A percentile compares a stretch with the other conserved stretches of the same genome.
phyloP scores from a whole-genome alignment of 2,888 invertebrate genomes.

The Marasmarcha lunaedactyla region DNA sequence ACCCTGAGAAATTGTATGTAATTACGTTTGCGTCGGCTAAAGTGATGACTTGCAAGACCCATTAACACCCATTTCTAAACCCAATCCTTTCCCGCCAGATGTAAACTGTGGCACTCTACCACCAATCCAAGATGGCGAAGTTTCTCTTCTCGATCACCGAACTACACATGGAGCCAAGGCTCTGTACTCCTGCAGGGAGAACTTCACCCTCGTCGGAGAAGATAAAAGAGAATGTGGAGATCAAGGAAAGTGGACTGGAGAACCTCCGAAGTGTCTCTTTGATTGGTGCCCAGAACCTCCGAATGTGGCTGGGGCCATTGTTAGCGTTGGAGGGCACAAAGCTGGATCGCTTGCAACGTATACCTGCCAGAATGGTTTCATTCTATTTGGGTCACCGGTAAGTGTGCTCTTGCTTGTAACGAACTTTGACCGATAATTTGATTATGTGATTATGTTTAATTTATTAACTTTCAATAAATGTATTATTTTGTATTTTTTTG shows the following conservation, averaged over 20 bases:
- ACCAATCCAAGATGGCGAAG: slow-evolving; percentile 78
- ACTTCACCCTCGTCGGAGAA: slow-evolving; percentile 85
- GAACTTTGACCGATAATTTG: no score
- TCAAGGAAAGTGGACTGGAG: slow-evolving; percentile 81
- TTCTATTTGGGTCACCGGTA: slow-evolving; percentile 85
- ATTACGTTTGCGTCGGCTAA: no score
- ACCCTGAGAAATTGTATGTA: no score
- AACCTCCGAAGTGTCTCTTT: slow-evolving; percentile 83
- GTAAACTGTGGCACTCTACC: slow-evolving; percentile 82
- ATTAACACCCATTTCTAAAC: no score
- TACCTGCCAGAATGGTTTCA: slow-evolving; percentile 85
- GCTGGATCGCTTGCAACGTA: slow-evolving; percentile 87
- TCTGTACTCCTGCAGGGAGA: slow-evolving; percentile 82
- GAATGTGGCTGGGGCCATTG: slow-evolving; percentile 79
- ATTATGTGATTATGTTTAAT: no score
- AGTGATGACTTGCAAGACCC: no score
- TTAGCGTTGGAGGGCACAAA: slow-evolving; percentile 77
- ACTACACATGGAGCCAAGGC: slow-evolving; percentile 86
- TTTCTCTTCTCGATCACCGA: slow-evolving; percentile 74
- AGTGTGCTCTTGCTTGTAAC: slow-evolving; percentile 31
- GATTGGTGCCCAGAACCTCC: slow-evolving; percentile 92
- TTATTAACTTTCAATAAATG: no score
- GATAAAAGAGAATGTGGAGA: slow-evolving; percentile 79
- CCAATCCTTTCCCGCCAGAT: slow-evolving; percentile 72
- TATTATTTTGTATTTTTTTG: no score